Percentiles rank a stretch among this genome's conserved stretches.
Evolutionary conservation across 2,113 vertebrate genomes (phyloP).

Genomic region (Anas platyrhynchos): DNA sequence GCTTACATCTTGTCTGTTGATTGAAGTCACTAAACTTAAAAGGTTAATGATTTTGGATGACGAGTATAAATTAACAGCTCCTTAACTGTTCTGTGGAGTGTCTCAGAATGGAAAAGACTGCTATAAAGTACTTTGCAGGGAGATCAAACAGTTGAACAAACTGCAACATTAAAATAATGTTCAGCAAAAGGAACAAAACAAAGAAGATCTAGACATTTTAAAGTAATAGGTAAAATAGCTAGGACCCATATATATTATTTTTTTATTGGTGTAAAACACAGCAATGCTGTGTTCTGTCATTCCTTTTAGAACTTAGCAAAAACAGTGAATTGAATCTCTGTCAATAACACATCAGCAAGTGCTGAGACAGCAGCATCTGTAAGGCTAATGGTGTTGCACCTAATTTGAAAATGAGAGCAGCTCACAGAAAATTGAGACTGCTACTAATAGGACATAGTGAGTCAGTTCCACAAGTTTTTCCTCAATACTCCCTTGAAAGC

Average conservation of each 20-base stretch:
- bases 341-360: background rate
- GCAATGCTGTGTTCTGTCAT: background rate
- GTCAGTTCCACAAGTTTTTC: background rate
- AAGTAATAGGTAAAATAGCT: background rate
- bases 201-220: background rate
- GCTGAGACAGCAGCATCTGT: background rate
- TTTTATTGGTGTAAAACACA: background rate
- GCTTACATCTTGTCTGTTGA: background rate
- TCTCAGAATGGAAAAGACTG: background rate
- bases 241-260: background rate
- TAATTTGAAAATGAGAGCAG: constrained; percentile 3
- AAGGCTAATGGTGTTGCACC: background rate
- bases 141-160: background rate
- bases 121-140: background rate
- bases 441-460: background rate
- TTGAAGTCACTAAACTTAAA: background rate
- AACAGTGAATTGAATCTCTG: background rate
- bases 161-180: background rate
- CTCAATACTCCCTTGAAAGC: background rate
- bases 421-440: background rate
- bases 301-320: background rate
- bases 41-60: background rate
- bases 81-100: background rate
- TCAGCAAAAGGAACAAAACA: background rate
- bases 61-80: background rate